These are phyloP conservation scores for Epinephelus fuscoguttatus DNA, from an alignment of 2,113 vertebrate genomes.

Conservation along the genomic window DNA sequence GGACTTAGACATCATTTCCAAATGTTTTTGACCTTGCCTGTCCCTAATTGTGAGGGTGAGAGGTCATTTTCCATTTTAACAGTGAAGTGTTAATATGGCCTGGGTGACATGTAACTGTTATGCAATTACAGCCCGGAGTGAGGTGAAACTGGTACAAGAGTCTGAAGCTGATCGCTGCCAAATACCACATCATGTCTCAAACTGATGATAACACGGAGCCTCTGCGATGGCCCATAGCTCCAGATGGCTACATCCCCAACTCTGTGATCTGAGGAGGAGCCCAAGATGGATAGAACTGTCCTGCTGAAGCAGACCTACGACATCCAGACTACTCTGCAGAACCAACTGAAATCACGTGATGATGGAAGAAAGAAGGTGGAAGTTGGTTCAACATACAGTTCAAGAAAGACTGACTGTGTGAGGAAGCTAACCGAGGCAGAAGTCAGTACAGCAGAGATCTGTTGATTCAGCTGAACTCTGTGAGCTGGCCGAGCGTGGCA, in stretches of 20 bases:
- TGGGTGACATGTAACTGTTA: background rate
- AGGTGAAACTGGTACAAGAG: background rate
- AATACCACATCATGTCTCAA: background rate
- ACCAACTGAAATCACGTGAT: background rate
- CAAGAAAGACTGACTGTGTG: too few species aligned
- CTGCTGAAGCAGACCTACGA: background rate
- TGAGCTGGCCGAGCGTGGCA: too few species aligned
- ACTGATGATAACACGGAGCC: background rate
- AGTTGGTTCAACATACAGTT: too few species aligned
- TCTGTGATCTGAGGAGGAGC: slow-evolving; percentile 29
- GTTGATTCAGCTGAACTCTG: too few species aligned
- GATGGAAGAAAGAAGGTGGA: background rate
- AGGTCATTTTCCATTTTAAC: too few species aligned
- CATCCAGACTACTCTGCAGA: background rate
- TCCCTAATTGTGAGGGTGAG: too few species aligned
- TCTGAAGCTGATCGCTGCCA: background rate
- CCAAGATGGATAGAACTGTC: background rate
- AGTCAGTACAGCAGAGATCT: too few species aligned
- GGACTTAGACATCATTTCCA: too few species aligned
- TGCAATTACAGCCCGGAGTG: background rate
- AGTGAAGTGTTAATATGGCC: too few species aligned
- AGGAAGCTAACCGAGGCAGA: too few species aligned
- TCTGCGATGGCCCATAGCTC: slow-evolving; percentile 46
- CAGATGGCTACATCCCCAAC: slow-evolving; percentile 56
- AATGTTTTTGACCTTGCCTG: too few species aligned